Evolutionary conservation across 2,888 invertebrate genomes (phyloP).

Genomic region (Brachypalpus laphriformis): DNA sequence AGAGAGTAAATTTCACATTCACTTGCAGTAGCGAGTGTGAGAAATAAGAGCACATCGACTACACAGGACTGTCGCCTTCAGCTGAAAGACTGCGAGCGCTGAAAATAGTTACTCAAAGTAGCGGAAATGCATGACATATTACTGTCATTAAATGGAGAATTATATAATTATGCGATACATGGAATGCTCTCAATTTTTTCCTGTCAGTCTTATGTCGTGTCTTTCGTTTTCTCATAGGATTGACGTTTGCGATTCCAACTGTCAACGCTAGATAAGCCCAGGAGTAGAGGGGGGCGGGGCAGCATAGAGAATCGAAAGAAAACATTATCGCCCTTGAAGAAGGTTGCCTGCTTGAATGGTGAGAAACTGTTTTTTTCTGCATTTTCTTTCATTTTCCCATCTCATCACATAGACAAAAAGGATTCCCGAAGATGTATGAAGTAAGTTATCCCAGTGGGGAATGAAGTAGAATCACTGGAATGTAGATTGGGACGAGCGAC

Average conservation of each 20-base stretch:
- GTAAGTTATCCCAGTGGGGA: constrained; percentile 66
- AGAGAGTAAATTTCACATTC: constrained; percentile 24
- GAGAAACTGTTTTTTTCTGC: constrained; percentile 51
- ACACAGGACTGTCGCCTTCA: constrained; percentile 52
- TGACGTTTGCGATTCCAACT: constrained; percentile 70
- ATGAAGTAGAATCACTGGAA: constrained; percentile 54
- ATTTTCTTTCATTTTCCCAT: constrained; percentile 55
- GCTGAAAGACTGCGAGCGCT: constrained; percentile 17
- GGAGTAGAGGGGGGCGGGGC: background rate
- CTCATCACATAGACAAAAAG: constrained; percentile 49
- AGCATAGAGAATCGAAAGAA: constrained; percentile 26
- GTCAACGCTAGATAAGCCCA: constrained; percentile 54
- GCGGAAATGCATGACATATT: constrained; percentile 74
- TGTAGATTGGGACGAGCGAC: constrained; percentile 51
- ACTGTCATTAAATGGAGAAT: constrained; percentile 74
- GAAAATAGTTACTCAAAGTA: constrained; percentile 49
- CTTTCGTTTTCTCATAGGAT: constrained; percentile 65
- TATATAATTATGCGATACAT: constrained; percentile 73
- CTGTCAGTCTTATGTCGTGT: constrained; percentile 46
- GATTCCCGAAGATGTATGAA: constrained; percentile 54
- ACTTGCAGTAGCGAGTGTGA: constrained; percentile 33
- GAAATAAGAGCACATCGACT: constrained; percentile 21
- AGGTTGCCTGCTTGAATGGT: constrained; percentile 63
- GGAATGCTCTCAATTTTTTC: constrained; percentile 71
- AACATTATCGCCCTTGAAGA: constrained; percentile 70